Evolutionary conservation across 2,888 invertebrate species (phyloP).

Genomic region (Chalcis sispes): DNA sequence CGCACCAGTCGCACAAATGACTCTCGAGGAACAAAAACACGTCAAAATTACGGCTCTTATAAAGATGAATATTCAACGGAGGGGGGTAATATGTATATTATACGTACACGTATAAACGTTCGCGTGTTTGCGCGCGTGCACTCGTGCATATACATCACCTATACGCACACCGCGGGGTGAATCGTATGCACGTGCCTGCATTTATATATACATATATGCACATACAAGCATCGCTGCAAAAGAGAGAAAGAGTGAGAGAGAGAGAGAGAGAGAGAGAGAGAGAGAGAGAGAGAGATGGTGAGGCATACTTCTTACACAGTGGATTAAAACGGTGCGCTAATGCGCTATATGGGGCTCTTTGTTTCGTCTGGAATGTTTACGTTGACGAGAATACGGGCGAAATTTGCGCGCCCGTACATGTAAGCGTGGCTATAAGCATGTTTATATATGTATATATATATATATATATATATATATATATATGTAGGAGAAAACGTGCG

Average conservation of each 20-base stretch:
- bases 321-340: constrained; percentile 24
- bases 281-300: background rate
- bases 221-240: no score
- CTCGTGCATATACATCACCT: no score
- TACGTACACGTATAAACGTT: background rate
- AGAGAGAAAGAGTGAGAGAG: no score
- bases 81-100: background rate
- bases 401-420: background rate
- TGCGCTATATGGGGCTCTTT: constrained; percentile 37
- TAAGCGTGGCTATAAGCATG: background rate
- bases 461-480: no score
- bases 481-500: constrained; percentile 1
- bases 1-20: constrained; percentile 10
- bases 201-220: no score
- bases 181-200: no score
- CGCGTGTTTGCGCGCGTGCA: background rate
- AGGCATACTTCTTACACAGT: background rate
- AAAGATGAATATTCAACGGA: background rate
- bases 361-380: constrained; percentile 20
- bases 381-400: background rate
- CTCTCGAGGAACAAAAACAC: constrained; percentile 17
- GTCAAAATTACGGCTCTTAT: background rate
- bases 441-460: no score
- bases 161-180: no score
- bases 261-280: no score